Evolutionary conservation across 2,797 vertebrate genomes (phyloP).

Genomic region (Phataginus tetradactyla): DNA sequence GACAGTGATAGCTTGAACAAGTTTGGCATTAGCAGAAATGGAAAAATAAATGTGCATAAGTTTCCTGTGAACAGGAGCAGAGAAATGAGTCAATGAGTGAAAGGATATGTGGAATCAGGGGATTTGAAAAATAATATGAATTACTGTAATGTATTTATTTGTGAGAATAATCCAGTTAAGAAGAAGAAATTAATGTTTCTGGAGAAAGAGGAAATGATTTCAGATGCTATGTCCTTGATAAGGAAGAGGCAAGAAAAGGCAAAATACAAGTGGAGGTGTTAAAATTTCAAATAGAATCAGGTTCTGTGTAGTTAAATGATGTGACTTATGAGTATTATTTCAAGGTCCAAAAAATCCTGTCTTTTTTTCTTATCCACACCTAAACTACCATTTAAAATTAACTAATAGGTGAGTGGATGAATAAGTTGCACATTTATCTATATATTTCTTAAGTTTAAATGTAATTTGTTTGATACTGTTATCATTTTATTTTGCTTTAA

Average conservation of each 20-base stretch:
- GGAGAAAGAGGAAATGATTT: neutral
- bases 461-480: neutral
- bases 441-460: neutral
- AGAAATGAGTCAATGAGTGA: neutral
- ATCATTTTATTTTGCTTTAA: neutral
- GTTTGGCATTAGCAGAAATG: neutral
- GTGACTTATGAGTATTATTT: neutral
- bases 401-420: neutral
- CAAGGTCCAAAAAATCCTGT: neutral
- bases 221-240: neutral
- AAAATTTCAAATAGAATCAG: neutral
- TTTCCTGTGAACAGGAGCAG: neutral
- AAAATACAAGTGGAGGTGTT: neutral
- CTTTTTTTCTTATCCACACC: neutral
- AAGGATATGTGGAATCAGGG: neutral
- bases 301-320: neutral
- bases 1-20: neutral
- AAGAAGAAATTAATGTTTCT: neutral
- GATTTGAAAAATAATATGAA: neutral
- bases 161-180: neutral
- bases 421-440: neutral
- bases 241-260: neutral
- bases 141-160: neutral
- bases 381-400: neutral
- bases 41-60: neutral